phyloP scores from a whole-genome alignment of 2,888 invertebrate genomes.

The Drosophila silvestris region DNA sequence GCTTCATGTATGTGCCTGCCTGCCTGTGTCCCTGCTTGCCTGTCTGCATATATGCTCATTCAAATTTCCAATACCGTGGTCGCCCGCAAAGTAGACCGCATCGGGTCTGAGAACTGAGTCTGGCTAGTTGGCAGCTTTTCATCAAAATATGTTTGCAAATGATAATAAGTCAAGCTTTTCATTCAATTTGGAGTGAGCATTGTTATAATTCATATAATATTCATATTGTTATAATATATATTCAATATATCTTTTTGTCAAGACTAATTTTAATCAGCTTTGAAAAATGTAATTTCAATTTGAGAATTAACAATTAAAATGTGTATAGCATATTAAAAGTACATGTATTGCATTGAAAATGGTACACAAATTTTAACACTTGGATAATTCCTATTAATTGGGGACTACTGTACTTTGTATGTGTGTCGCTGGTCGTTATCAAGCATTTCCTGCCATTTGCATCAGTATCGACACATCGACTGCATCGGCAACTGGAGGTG shows the following conservation, averaged over 20 bases:
- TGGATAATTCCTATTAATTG: neutral
- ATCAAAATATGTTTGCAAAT: neutral
- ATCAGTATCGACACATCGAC: conserved; percentile 49
- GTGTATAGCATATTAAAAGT: neutral
- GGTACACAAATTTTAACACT: neutral
- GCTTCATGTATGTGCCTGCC: conserved; percentile 5
- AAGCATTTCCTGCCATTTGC: conserved; percentile 79
- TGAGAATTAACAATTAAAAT: neutral
- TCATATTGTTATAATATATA: too few relatives aligned
- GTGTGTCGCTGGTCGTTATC: conserved; percentile 70
- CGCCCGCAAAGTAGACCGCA: neutral
- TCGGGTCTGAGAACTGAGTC: neutral
- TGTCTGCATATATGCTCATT: conserved; percentile 38
- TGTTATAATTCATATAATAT: too few relatives aligned
- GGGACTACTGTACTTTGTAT: conserved; percentile 11
- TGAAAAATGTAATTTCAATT: neutral
- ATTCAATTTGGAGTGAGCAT: neutral
- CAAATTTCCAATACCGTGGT: conserved; percentile 63
- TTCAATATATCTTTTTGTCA: neutral
- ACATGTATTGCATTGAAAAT: neutral
- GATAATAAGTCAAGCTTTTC: neutral
- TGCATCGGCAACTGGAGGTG: conserved; percentile 4
- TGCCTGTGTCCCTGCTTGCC: neutral
- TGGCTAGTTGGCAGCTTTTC: neutral
- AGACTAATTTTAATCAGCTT: neutral